phyloP scores from a whole-genome alignment of 2,797 vertebrate genomes.

The Australoheros facetus region DNA sequence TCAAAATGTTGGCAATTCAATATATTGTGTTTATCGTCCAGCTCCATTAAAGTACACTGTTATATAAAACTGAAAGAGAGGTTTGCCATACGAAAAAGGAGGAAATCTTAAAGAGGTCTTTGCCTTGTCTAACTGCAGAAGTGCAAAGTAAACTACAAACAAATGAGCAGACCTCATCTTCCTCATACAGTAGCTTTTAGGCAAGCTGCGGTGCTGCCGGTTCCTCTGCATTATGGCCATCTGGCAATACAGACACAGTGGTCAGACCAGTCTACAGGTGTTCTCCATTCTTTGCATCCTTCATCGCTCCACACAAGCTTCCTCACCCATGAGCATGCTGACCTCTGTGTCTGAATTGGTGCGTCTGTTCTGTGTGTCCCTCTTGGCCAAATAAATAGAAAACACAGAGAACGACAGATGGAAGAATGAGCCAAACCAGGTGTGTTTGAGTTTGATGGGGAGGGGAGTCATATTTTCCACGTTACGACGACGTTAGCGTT shows the following conservation, averaged over 20 bases:
- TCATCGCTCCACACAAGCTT: conserved; percentile 21
- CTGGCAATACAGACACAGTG: conserved; percentile 28
- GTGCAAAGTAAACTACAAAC: conserved; percentile 40
- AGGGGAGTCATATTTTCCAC: conserved; percentile 13
- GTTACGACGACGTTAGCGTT: conserved; percentile 62
- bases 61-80: conserved; percentile 27
- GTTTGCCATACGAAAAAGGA: conserved; percentile 32
- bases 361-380: conserved; percentile 60
- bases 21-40: conserved; percentile 22
- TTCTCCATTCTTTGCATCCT: conserved; percentile 42
- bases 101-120: conserved; percentile 24
- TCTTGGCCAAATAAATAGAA: conserved; percentile 82
- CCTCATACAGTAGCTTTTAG: conserved; percentile 28
- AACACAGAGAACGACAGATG: conserved; percentile 54
- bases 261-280: conserved; percentile 25
- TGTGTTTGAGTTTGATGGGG: conserved; percentile 50
- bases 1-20: conserved; percentile 7
- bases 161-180: conserved; percentile 13
- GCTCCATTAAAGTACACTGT: conserved; percentile 39
- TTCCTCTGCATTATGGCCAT: conserved; percentile 19
- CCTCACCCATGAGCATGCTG: conserved; percentile 11
- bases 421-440: conserved; percentile 53
- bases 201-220: conserved; percentile 20
- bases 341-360: conserved; percentile 37
- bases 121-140: conserved; percentile 36